Conservation (phyloP, 1,140 invertebrate genomes). For the Sinonovacula constricta region DNA sequence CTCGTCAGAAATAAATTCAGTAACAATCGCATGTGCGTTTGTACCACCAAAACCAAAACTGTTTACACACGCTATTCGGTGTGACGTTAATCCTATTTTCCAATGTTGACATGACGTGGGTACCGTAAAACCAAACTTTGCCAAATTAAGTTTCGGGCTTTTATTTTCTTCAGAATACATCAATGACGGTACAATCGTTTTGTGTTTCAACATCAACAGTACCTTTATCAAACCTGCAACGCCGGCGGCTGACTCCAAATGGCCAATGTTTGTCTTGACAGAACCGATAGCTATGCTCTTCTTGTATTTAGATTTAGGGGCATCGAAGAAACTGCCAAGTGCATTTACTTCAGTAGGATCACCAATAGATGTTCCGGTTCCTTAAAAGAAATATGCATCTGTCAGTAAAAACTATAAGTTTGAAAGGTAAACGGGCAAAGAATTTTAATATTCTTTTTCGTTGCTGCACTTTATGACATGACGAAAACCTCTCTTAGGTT, state of each 20-base stretch:
- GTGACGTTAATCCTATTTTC: slow-evolving; percentile 74
- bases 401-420: no score
- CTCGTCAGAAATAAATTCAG: slow-evolving; percentile 31
- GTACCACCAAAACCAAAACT: slow-evolving; percentile 72
- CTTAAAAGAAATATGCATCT: slow-evolving; percentile 51
- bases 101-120: slow-evolving; percentile 48
- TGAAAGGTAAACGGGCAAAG: no score
- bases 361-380: slow-evolving; percentile 62
- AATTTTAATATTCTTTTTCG: no score
- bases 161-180: slow-evolving; percentile 73
- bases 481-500: no score
- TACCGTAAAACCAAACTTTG: slow-evolving; percentile 57
- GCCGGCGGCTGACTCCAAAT: slow-evolving; percentile 92
- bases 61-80: slow-evolving; percentile 61
- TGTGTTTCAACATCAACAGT: slow-evolving; percentile 69
- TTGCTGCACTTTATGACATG: no score
- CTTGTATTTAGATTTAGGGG: not conserved
- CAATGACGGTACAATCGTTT: slow-evolving; percentile 62
- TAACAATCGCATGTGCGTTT: slow-evolving; percentile 64
- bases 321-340: slow-evolving; percentile 4
- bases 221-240: slow-evolving; percentile 91
- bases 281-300: slow-evolving; percentile 67
- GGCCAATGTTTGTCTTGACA: slow-evolving; percentile 72
- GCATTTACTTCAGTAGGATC: slow-evolving; percentile 59
- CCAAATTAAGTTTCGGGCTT: slow-evolving; percentile 63